These are phyloP conservation scores for Corvus hawaiiensis DNA, from an alignment of 2,113 vertebrate genomes.

Conservation along the genomic window DNA sequence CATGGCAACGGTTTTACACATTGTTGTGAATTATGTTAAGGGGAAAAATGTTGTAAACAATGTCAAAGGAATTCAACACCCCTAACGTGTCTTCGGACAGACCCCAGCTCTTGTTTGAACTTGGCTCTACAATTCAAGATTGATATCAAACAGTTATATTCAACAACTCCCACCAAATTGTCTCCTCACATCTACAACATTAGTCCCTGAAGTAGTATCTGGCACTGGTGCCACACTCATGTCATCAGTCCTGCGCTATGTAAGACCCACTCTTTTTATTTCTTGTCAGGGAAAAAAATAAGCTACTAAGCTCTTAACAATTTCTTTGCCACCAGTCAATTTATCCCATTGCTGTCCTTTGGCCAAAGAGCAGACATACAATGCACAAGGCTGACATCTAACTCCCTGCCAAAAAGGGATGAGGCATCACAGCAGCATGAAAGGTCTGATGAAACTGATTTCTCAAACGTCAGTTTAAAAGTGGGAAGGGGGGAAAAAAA, in stretches of 20 bases:
- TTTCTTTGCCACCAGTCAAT: not conserved
- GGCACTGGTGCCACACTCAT: not conserved
- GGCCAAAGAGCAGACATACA: not conserved
- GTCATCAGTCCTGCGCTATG: accelerated
- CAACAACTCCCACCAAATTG: not conserved
- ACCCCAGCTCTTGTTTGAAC: not conserved
- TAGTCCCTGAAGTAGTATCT: not conserved
- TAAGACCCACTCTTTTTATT: too few relatives aligned
- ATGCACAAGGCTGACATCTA: not conserved
- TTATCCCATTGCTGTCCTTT: too few relatives aligned
- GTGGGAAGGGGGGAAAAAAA: too few relatives aligned
- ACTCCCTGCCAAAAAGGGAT: not conserved
- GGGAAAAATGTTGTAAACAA: not conserved
- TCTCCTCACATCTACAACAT: not conserved
- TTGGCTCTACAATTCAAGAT: not conserved
- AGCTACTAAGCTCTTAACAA: not conserved
- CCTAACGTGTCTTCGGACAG: not conserved
- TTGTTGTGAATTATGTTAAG: not conserved
- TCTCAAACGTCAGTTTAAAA: not conserved
- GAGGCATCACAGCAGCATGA: not conserved
- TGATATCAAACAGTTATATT: too few relatives aligned
- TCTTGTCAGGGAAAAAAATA: not conserved
- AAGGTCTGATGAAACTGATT: not conserved
- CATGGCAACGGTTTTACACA: not conserved
- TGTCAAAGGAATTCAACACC: not conserved